Base-by-base conservation (phyloP, 2,888 invertebrate genomes). In the Andrena fulva region DNA sequence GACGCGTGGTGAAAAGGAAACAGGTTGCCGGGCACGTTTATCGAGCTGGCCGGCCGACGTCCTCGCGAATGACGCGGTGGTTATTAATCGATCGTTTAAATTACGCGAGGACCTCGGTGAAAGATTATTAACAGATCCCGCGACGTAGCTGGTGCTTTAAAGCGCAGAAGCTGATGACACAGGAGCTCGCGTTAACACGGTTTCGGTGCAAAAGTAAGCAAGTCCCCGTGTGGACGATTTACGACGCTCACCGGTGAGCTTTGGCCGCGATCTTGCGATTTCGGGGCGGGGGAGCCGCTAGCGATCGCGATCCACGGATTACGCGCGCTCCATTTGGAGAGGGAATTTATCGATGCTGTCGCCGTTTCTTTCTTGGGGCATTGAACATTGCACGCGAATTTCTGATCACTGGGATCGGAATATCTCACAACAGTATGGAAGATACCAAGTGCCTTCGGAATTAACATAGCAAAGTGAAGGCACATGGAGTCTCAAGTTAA, bases 21-120 rank as follows among this genome's bases (percentile, higher is more conserved):
- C 74, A 68, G 33, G 74, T 68, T 74, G 48, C 24, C 74, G 69
- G 60, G 60, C 74, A n/a, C 10, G 42, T 69, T 68, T 48, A 33
- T 60, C 69, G 33, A 56, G 24, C 24, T 4, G 10, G 24, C 24
- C 56, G 10, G 10, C 10, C 24, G 24, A 56, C 56, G 24, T 54
- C 8, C 8, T 20, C 54, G 54, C 54, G 20, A 20, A 54, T 20
- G 8, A 24, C 56, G 56, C 42, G 42, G 16, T 42, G 1, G 4
- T 42, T 16, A 16, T 42, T 42, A 42, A 42, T 42, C 42, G 42
- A 42, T 16, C 42, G 42, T 16, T 42, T 16, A 5, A 42, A 42
- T 42, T 42, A 42, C 42, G 42, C 42, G 12, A 12, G 42, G 4
- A 42, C 42, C 42, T 16, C 42, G 42, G 16, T 0, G 42, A 42